Evolutionary conservation across 2,113 vertebrate genomes (phyloP).

Genomic region (Mobula hypostoma): DNA sequence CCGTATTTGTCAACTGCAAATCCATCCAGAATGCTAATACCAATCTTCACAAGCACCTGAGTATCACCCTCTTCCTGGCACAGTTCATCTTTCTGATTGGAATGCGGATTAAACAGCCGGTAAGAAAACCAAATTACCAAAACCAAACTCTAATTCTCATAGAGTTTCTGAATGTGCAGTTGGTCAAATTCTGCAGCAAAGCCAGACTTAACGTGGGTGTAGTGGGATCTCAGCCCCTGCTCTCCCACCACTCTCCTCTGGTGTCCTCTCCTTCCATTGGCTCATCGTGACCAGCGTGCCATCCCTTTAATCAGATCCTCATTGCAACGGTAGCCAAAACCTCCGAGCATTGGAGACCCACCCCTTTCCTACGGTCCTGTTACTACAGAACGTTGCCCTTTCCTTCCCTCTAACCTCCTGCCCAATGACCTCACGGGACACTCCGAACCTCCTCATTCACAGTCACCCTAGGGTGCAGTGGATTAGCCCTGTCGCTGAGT

Average conservation of each 20-base stretch:
- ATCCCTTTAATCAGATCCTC: background rate
- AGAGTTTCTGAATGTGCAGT: background rate
- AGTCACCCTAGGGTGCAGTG: no score
- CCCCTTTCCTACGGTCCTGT: no score
- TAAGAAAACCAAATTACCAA: background rate
- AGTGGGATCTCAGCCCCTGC: background rate
- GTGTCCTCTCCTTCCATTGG: background rate
- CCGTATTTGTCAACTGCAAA: background rate
- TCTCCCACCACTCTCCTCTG: background rate
- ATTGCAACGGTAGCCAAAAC: background rate
- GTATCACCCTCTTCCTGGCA: conserved; percentile 27
- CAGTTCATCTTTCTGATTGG: conserved; percentile 31
- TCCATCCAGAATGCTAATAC: background rate
- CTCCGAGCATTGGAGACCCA: background rate
- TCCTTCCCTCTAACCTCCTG: background rate
- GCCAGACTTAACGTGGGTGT: background rate
- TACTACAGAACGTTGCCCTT: background rate
- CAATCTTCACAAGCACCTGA: conserved; percentile 27
- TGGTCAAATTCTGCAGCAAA: background rate
- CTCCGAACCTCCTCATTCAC: background rate
- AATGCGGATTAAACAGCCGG: background rate
- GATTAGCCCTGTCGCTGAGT: no score
- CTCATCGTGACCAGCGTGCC: background rate
- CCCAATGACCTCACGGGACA: background rate
- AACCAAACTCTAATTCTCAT: background rate